phyloP scores from a whole-genome alignment of 2,797 vertebrate genomes.

The Danio choprae region DNA sequence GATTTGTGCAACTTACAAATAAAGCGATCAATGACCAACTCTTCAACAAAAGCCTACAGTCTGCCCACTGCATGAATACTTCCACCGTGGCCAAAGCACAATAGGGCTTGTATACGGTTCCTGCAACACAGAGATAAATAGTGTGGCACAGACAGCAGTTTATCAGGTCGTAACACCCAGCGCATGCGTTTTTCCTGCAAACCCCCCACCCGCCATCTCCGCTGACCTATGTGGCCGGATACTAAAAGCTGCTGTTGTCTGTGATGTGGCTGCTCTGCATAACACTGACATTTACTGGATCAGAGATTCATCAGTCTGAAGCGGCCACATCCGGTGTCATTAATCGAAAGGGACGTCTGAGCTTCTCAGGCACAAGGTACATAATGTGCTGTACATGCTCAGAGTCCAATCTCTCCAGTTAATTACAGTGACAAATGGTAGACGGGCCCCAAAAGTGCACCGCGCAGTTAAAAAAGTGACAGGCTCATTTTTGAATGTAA shows the following conservation, averaged over 20 bases:
- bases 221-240: conserved; percentile 30
- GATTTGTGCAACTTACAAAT: neutral
- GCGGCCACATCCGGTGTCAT: conserved; percentile 37
- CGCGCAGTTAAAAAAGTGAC: conserved; percentile 53
- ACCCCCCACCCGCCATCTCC: conserved; percentile 15
- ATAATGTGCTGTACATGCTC: conserved; percentile 38
- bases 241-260: conserved; percentile 44
- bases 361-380: conserved; percentile 1
- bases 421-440: conserved; percentile 66
- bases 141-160: conserved; percentile 21
- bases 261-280: conserved; percentile 36
- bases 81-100: conserved; percentile 25
- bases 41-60: neutral
- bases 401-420: conserved; percentile 50
- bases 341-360: conserved; percentile 31
- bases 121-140: conserved; percentile 53
- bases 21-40: conserved; percentile 11
- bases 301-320: conserved; percentile 44
- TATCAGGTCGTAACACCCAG: conserved; percentile 39
- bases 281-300: conserved; percentile 53
- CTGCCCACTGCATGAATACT: conserved; percentile 15
- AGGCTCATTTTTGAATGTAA: conserved; percentile 65
- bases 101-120: conserved; percentile 17
- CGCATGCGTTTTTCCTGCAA: neutral
- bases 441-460: conserved; percentile 54